Percentiles rank a stretch among this genome's conserved stretches.
These are phyloP conservation scores for Didymodactylos carnosus DNA, from an alignment of 2,888 invertebrate species.

Conservation along the genomic window DNA sequence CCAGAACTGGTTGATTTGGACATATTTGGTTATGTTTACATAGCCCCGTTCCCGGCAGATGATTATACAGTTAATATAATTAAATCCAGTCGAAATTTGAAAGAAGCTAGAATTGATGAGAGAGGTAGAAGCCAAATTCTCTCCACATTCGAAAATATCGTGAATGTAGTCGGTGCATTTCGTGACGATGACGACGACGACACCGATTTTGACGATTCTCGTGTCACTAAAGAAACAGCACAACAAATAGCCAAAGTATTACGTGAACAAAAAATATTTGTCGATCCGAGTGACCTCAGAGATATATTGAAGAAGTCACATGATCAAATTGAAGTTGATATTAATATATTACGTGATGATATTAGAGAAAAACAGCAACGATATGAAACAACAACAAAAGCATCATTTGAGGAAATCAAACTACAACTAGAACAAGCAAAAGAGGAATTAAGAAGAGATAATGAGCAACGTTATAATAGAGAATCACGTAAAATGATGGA, in stretches of 20 bases:
- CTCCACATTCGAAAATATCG: background rate
- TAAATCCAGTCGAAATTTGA: background rate
- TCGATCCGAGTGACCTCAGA: background rate
- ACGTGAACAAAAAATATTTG: background rate
- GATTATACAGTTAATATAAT: background rate
- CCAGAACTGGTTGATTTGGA: background rate
- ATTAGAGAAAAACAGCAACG: background rate
- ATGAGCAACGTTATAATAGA: background rate
- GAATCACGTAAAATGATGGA: background rate
- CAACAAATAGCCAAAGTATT: background rate
- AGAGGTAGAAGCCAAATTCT: background rate
- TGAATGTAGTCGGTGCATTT: background rate
- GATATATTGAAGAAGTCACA: background rate
- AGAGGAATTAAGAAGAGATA: background rate
- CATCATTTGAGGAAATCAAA: background rate
- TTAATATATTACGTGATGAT: background rate
- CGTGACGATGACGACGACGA: background rate
- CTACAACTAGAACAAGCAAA: background rate
- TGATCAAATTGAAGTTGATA: background rate
- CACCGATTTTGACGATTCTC: background rate
- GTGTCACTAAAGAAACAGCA: background rate
- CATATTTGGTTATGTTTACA: background rate
- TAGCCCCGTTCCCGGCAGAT: background rate
- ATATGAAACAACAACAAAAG: background rate
- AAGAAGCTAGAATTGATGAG: background rate